These are phyloP conservation scores for Patella caerulea DNA, from an alignment of 2,888 invertebrate species.

Conservation along the genomic window DNA sequence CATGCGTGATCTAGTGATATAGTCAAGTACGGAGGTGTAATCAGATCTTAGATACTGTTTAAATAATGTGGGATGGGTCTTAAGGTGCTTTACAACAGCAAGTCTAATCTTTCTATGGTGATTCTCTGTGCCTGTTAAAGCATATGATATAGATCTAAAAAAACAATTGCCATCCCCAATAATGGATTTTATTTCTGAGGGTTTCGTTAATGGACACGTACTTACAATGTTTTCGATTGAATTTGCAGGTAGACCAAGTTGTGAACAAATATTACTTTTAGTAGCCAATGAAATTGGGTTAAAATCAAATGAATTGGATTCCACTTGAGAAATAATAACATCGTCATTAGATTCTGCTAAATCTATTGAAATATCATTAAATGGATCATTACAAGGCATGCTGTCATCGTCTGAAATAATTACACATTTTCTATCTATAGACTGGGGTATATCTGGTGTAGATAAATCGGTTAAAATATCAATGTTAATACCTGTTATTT, in stretches of 20 bases:
- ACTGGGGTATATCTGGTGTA: neutral
- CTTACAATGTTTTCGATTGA: neutral
- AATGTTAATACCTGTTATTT: conserved; percentile 1
- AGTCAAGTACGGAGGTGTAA: neutral
- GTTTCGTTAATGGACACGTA: neutral
- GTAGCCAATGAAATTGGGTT: neutral
- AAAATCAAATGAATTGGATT: neutral
- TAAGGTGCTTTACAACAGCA: neutral
- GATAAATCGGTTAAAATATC: neutral
- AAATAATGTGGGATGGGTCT: neutral
- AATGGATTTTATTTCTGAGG: neutral
- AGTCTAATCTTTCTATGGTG: neutral
- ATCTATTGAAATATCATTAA: neutral
- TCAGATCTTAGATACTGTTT: neutral
- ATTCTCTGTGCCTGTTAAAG: neutral
- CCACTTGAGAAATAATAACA: neutral
- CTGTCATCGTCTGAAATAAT: no score
- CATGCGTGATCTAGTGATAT: neutral
- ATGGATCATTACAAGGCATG: no score
- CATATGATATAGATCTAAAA: neutral
- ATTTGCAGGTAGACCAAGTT: neutral
- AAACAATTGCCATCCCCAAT: neutral
- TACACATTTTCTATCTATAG: no score
- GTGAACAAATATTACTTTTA: neutral
- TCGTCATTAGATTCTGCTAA: neutral